phyloP scores from a whole-genome alignment of 2,888 invertebrate species.

The Sipha maydis region DNA sequence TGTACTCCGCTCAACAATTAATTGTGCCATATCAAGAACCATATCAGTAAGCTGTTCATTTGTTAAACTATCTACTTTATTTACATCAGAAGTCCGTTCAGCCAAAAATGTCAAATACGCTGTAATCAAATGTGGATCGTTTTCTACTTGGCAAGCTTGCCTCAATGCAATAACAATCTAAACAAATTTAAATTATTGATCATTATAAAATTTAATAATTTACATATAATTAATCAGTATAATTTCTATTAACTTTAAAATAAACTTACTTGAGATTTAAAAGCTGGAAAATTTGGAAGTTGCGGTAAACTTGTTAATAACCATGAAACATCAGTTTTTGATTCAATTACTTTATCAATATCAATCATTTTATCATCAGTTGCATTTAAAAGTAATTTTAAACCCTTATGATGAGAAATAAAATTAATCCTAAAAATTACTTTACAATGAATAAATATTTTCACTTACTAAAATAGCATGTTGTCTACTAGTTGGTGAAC shows the following conservation, averaged over 20 bases:
- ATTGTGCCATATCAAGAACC: slow-evolving; percentile 83
- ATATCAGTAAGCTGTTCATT: slow-evolving; percentile 65
- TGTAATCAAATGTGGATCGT: slow-evolving; percentile 81
- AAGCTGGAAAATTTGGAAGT: slow-evolving; percentile 81
- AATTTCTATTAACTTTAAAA: neutral
- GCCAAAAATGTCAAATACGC: slow-evolving; percentile 89
- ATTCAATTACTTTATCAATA: slow-evolving; percentile 67
- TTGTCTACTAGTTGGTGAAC: slow-evolving; percentile 80
- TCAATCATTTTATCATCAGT: slow-evolving; percentile 69
- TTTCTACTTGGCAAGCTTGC: slow-evolving; percentile 91
- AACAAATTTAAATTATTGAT: neutral
- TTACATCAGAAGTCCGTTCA: slow-evolving; percentile 75
- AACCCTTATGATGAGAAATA: slow-evolving; percentile 70
- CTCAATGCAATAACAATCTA: slow-evolving; percentile 75
- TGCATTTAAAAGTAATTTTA: slow-evolving; percentile 77
- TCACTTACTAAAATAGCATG: slow-evolving; percentile 77
- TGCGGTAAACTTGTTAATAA: slow-evolving; percentile 75
- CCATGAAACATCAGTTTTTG: slow-evolving; percentile 69
- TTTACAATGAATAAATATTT: neutral
- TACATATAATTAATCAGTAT: neutral
- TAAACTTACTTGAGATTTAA: slow-evolving; percentile 73
- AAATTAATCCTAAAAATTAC: neutral
- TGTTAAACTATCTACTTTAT: slow-evolving; percentile 51
- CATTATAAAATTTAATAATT: neutral
- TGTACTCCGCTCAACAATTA: slow-evolving; percentile 90